Percentiles rank a stretch among this genome's conserved stretches.
These are phyloP conservation scores for Dryoscopus gambensis DNA, from an alignment of 2,113 vertebrate genomes.

Conservation along the genomic window DNA sequence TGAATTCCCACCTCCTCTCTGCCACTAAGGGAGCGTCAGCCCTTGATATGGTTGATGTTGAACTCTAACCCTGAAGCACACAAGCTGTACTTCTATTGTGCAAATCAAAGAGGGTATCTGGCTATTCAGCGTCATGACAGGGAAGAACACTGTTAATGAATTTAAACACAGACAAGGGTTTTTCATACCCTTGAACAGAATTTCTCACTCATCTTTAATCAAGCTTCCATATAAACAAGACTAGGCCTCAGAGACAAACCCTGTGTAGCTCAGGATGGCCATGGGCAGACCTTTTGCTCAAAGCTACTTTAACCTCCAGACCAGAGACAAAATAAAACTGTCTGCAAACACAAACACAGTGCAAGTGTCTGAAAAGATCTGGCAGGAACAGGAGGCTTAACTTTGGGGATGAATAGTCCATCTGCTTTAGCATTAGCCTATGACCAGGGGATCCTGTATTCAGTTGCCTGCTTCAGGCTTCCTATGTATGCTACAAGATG, in stretches of 20 bases:
- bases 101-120: background rate
- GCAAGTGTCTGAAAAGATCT: background rate
- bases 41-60: rapidly evolving
- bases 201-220: background rate
- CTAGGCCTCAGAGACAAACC: background rate
- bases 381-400: background rate
- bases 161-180: background rate
- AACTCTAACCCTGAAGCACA: background rate
- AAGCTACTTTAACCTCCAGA: background rate
- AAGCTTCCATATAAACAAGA: background rate
- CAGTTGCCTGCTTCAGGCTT: background rate
- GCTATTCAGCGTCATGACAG: background rate
- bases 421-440: background rate
- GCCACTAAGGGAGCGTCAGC: background rate
- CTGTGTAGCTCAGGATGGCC: background rate
- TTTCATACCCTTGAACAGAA: background rate
- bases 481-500: background rate
- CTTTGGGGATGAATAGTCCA: background rate
- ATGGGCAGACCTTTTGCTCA: background rate
- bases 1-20: background rate
- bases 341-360: background rate
- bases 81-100: background rate
- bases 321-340: background rate
- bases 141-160: background rate
- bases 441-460: background rate